phyloP scores from a whole-genome alignment of 2,113 vertebrate genomes.

The Syrrhaptes paradoxus region DNA sequence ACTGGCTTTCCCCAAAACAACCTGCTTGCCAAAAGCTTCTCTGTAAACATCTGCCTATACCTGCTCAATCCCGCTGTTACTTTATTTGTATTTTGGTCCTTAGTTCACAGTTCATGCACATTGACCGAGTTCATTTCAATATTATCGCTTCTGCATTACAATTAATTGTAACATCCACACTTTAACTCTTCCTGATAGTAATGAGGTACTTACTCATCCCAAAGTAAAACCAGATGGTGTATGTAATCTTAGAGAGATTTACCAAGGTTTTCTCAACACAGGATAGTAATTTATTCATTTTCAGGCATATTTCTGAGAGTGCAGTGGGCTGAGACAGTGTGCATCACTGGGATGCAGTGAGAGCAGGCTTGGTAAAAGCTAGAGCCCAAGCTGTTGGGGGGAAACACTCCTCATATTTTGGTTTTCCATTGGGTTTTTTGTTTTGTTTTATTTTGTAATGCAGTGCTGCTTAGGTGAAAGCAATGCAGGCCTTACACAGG shows the following conservation, averaged over 20 bases:
- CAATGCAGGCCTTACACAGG: neutral
- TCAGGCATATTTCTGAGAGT: neutral
- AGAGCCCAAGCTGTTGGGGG: neutral
- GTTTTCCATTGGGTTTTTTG: neutral
- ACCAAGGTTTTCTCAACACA: neutral
- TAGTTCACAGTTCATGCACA: fast-evolving
- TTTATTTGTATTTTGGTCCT: neutral
- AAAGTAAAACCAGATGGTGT: neutral
- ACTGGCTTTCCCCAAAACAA: neutral
- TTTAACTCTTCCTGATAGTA: neutral
- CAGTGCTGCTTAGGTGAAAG: neutral
- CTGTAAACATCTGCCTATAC: neutral
- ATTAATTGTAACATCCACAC: neutral
- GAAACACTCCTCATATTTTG: neutral
- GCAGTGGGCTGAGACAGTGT: neutral
- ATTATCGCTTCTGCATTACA: neutral
- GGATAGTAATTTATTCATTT: neutral
- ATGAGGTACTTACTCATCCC: neutral
- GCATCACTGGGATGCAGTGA: neutral
- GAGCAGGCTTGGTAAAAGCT: neutral
- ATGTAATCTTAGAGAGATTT: neutral
- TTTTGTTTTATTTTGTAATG: neutral
- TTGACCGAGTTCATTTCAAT: neutral
- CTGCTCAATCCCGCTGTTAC: neutral
- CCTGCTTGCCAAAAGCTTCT: neutral